Conservation (phyloP, 2,888 invertebrate genomes). For the Orthonychiurus folsomi region DNA sequence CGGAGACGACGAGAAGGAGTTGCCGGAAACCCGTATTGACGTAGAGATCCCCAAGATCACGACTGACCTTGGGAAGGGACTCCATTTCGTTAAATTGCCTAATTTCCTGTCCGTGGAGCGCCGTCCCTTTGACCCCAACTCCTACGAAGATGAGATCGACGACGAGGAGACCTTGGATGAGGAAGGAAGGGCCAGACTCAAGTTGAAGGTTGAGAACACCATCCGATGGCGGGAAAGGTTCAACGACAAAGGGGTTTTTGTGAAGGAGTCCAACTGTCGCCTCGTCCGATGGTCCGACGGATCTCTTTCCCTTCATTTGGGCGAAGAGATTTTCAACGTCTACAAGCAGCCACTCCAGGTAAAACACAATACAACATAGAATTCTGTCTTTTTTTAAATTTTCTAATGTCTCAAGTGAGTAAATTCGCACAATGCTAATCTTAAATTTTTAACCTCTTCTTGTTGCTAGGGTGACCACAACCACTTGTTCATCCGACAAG, state of each 20-base stretch:
- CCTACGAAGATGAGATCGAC: constrained; percentile 97
- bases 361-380: constrained; percentile 36
- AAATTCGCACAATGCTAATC: no score
- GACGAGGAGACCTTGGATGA: constrained; percentile 97
- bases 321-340: constrained; percentile 95
- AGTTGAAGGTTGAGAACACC: constrained; percentile 93
- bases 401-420: no score
- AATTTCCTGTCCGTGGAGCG: constrained; percentile 98
- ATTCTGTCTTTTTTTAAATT: no score
- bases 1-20: constrained; percentile 57
- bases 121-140: constrained; percentile 84
- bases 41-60: constrained; percentile 93
- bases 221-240: constrained; percentile 84
- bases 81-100: constrained; percentile 93
- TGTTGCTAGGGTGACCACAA: constrained; percentile 75
- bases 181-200: constrained; percentile 85
- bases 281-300: constrained; percentile 98
- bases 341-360: constrained; percentile 83
- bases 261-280: constrained; percentile 87
- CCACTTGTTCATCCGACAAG: constrained; percentile 94
- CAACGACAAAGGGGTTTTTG: constrained; percentile 66
- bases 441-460: neutral
- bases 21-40: constrained; percentile 88
- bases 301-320: constrained; percentile 90
- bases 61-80: constrained; percentile 80